Evolutionary conservation across 2,888 invertebrate species (phyloP), one percentile per base, ranked within the genome.

Genomic region (Rotaria socialis): DNA sequence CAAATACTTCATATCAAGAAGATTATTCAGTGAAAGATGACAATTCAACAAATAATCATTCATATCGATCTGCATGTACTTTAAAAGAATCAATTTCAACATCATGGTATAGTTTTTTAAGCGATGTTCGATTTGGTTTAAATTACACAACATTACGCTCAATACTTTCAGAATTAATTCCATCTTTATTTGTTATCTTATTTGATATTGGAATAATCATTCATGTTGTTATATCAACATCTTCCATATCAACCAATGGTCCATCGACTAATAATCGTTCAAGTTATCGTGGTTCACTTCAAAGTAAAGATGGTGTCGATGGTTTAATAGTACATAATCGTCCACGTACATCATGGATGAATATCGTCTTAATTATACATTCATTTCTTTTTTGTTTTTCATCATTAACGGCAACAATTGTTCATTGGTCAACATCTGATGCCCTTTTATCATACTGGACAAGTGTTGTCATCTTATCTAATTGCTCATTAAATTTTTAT

Each of bases 261-360:
- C 8, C 80, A 80, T n/a, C 80, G 19, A 47, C 8, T 0, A n/a
- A 0, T 24, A 11, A 35, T 10, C 80, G 80, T 14, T 0, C 24
- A 24, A 47, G 47, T 47, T 22, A 47, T 47, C 47, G 47, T 47
- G 47, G 14, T 24, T 43, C 80, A 11, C 24, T 80, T 24, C 22
- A 24, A 14, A 8, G 2, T 24, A 67, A 67, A 67, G 67, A 67
- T 6, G 67, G 35, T 41, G 4, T 35, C 24, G 67, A 67, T 67
- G 67, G 67, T 67, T 35, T 67, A 35, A 35, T 67, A 0, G 67
- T 67, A 41, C 67, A 67, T 35, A 67, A 67, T 67, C 67, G 67
- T 67, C 80, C 80, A 47, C 43, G 47, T n/a, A 80, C 80, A 80
- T 80, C 80, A 47, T 80, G 80, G 80, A 80, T 80, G 80, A 80